phyloP scores from a whole-genome alignment of 2,113 vertebrate genomes.

The Cynopterus brachyotis region DNA sequence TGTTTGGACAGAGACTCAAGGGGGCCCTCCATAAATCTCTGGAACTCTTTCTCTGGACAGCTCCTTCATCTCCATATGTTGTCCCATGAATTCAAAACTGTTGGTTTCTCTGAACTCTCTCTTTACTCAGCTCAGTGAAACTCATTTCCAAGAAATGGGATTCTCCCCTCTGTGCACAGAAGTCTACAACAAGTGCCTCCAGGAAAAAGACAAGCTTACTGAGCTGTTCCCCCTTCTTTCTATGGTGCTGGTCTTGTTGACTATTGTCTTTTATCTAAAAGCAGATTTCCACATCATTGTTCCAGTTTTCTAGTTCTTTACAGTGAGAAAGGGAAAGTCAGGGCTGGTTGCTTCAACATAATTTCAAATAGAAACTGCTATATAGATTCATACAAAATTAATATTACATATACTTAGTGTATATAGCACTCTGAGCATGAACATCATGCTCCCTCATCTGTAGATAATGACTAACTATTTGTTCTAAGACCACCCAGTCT shows the following conservation, averaged over 20 bases:
- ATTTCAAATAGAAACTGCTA: background rate
- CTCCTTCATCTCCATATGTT: background rate
- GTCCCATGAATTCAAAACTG: background rate
- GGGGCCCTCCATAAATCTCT: background rate
- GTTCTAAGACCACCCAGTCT: background rate
- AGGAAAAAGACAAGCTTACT: background rate
- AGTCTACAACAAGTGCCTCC: background rate
- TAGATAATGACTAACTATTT: background rate
- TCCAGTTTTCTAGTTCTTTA: background rate
- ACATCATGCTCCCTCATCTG: background rate
- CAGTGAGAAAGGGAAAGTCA: rapidly evolving
- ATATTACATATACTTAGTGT: background rate
- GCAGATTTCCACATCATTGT: background rate
- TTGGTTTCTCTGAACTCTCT: background rate
- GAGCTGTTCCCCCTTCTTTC: background rate
- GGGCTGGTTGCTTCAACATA: background rate
- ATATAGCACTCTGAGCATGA: background rate
- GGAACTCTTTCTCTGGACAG: background rate
- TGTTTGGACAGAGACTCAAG: background rate
- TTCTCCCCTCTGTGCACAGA: background rate
- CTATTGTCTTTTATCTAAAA: background rate
- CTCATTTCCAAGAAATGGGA: background rate
- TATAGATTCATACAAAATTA: background rate
- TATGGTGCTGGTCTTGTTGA: background rate
- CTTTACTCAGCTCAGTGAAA: background rate